A percentile compares a stretch with the other conserved stretches of the same genome.
phyloP scores from a whole-genome alignment of 1,140 invertebrate genomes.

The Spodoptera frugiperda region DNA sequence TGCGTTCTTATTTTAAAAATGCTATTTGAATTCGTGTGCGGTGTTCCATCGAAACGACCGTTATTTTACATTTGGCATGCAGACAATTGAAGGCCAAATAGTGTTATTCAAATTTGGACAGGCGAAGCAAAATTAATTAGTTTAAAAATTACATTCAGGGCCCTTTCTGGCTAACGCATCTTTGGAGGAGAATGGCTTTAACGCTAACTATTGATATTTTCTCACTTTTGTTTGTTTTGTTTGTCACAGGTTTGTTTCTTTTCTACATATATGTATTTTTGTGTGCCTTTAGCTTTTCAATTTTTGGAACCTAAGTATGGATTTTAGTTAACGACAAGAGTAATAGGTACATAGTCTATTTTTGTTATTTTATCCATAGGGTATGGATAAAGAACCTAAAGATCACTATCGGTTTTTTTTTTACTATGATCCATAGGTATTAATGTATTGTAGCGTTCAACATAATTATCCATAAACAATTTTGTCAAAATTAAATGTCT shows the following conservation, averaged over 20 bases:
- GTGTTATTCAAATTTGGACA: conserved; percentile 49
- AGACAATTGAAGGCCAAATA: conserved; percentile 56
- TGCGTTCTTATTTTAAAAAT: conserved; percentile 15
- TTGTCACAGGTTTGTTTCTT: too few species aligned
- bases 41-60: conserved; percentile 30
- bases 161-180: not conserved
- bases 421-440: too few species aligned
- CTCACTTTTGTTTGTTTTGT: too few species aligned
- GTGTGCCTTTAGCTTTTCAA: too few species aligned
- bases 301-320: not conserved
- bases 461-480: not conserved
- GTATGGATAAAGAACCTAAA: too few species aligned
- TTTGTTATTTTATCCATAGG: too few species aligned
- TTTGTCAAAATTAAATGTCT: not conserved
- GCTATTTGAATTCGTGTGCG: conserved; percentile 11
- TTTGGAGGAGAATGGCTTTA: too few species aligned
- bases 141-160: conserved; percentile 53
- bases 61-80: conserved; percentile 42
- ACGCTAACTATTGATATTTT: too few species aligned
- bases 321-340: too few species aligned
- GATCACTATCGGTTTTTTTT: too few species aligned
- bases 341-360: too few species aligned
- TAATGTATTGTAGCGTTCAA: not conserved
- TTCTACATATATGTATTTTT: too few species aligned
- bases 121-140: conserved; percentile 67